phyloP scores from a whole-genome alignment of 2,113 vertebrate species.

The Cariama cristata region DNA sequence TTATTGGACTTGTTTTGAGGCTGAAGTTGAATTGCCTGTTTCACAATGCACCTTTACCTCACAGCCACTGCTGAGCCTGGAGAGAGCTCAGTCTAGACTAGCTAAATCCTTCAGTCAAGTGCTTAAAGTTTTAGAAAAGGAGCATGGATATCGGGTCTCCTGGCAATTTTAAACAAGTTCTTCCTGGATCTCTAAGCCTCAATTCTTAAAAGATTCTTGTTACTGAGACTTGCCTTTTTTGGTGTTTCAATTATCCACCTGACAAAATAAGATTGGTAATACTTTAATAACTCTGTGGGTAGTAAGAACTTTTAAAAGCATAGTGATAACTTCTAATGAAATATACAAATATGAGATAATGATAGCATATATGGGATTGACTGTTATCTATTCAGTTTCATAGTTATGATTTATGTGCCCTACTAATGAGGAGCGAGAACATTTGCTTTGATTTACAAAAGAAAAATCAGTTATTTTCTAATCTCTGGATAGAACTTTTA shows the following conservation, averaged over 20 bases:
- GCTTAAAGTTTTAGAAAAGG: background rate
- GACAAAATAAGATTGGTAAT: background rate
- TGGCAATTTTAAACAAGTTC: background rate
- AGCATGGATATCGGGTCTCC: background rate
- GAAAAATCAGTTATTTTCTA: background rate
- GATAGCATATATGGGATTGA: background rate
- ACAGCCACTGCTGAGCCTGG: background rate
- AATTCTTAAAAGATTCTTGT: background rate
- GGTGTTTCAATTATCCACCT: background rate
- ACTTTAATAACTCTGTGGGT: background rate
- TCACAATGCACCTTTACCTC: background rate
- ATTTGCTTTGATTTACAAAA: slow-evolving; percentile 16
- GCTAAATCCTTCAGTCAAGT: background rate
- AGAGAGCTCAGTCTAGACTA: background rate
- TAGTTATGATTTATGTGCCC: background rate
- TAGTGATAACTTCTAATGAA: slow-evolving; percentile 3
- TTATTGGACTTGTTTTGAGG: background rate
- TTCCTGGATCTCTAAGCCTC: background rate
- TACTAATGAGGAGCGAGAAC: background rate
- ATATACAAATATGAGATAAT: background rate
- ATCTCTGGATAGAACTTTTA: background rate
- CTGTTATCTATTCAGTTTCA: background rate
- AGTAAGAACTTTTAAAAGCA: background rate
- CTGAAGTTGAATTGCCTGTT: background rate
- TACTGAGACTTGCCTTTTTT: background rate